Base-by-base conservation (phyloP, 92 coral and sea anemone species). In the Umimayanthus chanpuru region DNA sequence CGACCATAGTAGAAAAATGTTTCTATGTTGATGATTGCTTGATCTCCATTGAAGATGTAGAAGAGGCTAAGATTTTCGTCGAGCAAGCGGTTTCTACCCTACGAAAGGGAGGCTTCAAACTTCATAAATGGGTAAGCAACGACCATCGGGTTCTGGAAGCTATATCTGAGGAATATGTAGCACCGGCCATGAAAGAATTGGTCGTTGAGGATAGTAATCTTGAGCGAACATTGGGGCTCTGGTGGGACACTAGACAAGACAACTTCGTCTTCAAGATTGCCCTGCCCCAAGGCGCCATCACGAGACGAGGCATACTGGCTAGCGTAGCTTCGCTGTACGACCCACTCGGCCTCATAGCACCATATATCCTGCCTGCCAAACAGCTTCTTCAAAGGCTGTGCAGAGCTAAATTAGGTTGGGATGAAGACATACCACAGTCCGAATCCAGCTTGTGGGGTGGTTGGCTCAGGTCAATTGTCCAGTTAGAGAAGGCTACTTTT, bases 291-390 rank as follows among this genome's bases (percentile, higher is more conserved):
- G 28, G 74, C n/a, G 74, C 20, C 20, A 12, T 68, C n/a, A 68
- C 74, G 28, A 14, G 74, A 12, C 20, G 74, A 68, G 74, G 74
- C 28, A 12, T 68, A 68, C 74, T 68, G 28, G 20, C 74, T n/a
- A 68, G 74, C 28, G 28, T 68, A 12, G 20, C 74, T n/a, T 68
- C n/a, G n/a, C 28, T 68, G 28, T 68, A 12, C 28, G 74, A 68
- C 28, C 74, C 74, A 68, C 74, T 68, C 74, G 74, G 74, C n/a
- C 28, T 68, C 28, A n/a, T 68, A n/a, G 74, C 74, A n/a, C 74
- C 74, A 68, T 68, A 68, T 68, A 14, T n/a, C n/a, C n/a, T n/a
- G n/a, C n/a, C n/a, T n/a, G n/a, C n/a, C n/a, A n/a, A n/a, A n/a
- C n/a, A n/a, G 5, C 28, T n/a, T 14, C n/a, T n/a, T 6, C 74